phyloP scores from a whole-genome alignment of 2,113 vertebrate genomes.

The Protobothrops mucrosquamatus region DNA sequence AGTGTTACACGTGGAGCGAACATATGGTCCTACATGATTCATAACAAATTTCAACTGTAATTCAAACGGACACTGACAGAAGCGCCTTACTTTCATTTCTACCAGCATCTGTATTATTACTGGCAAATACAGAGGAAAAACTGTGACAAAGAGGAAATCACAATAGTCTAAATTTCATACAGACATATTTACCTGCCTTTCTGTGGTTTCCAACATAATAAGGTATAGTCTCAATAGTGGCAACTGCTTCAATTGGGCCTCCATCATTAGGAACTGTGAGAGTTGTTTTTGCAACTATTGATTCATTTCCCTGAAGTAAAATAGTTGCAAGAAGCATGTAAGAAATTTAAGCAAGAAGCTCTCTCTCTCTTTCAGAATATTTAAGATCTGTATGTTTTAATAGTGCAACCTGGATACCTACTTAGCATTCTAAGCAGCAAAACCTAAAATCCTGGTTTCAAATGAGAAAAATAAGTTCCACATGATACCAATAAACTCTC shows the following conservation, averaged over 20 bases:
- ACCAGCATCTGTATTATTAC: background rate
- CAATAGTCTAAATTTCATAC: background rate
- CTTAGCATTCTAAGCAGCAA: background rate
- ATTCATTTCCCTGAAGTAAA: constrained; percentile 82
- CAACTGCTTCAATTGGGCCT: constrained; percentile 89
- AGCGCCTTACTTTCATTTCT: background rate
- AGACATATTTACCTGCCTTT: constrained; percentile 76
- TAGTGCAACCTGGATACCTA: background rate
- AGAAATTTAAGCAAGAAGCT: rapidly evolving
- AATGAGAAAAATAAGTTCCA: background rate
- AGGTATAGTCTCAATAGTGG: constrained; percentile 90
- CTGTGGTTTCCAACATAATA: constrained; percentile 80
- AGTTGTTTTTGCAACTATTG: constrained; percentile 92
- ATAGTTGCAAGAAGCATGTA: background rate
- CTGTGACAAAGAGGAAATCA: background rate
- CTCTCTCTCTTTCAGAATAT: background rate
- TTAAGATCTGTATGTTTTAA: background rate
- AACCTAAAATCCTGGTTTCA: background rate
- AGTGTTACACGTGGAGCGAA: background rate
- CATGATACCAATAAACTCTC: background rate
- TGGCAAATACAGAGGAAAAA: background rate
- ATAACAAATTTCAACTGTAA: background rate
- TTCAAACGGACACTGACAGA: background rate
- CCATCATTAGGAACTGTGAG: constrained; percentile 86
- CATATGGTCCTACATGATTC: background rate